Evolutionary conservation across 2,888 invertebrate species (phyloP), one percentile per base, ranked within the genome.

Genomic region (Polylopha cassiicola): DNA sequence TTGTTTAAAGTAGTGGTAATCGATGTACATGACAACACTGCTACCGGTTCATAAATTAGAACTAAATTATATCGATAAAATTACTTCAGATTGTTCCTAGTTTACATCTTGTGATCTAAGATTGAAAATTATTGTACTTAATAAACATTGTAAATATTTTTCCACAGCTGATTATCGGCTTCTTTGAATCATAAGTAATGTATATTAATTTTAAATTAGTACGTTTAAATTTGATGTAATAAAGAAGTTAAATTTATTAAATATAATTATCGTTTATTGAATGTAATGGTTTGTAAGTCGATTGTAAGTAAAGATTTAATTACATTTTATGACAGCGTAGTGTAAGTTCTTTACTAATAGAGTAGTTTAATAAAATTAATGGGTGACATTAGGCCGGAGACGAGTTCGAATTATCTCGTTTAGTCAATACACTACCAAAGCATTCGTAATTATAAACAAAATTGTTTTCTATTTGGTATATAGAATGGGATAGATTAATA

Each of bases 11-110:
- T 34, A 43, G 33, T 39, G 17, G 32, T 21, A 29, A 32, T 37
- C 7, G 17, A 17, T 24, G 29, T 27, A 31, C 37, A 31, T 41
- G 41, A 36, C 41, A 41, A 36, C 17, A 34, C n/a, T n/a, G n/a
- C n/a, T 39, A 39, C 21, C 14, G 17, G 27, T 36, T 26, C n/a
- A n/a, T 41, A 39, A 17, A 13, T 8, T 41, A 41, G 20, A 36
- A 24, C 36, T 36, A 23, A 26, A 36, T 21, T 7, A 18, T 41
- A 30, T 34, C 28, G 44, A 46, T 48, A 47, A 43, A 41, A 27
- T 38, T 38, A 43, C 37, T 46, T 48, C 23, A 58, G 60, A 61
- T 68, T 59, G 68, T 73, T 72, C 68, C 68, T 72, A 69, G 65
- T 60, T 65, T 48, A 55, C 48, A 53, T 55, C 44, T 55, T 52